phyloP scores from a whole-genome alignment of 2,888 invertebrate species.

The Plagiodera versicolora region DNA sequence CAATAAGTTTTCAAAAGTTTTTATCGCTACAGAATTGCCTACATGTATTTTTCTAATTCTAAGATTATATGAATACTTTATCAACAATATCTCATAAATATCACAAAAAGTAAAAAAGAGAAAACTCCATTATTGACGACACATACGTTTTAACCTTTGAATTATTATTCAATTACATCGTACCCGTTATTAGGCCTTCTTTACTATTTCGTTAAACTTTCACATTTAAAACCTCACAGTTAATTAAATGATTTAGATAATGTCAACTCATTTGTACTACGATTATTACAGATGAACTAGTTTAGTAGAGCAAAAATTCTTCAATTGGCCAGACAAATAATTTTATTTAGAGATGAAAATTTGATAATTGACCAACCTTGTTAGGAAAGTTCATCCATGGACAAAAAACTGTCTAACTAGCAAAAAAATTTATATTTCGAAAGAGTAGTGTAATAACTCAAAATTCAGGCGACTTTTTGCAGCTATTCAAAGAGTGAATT shows the following conservation, averaged over 20 bases:
- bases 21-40: constrained; percentile 19
- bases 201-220: constrained; percentile 30
- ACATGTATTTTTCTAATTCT: constrained; percentile 34
- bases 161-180: constrained; percentile 35
- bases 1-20: neutral
- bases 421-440: neutral
- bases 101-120: constrained; percentile 43
- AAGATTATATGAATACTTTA: constrained; percentile 40
- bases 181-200: constrained; percentile 29
- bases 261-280: constrained; percentile 30
- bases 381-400: neutral
- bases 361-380: too few species aligned
- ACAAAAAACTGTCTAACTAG: neutral
- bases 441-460: too few species aligned
- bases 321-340: constrained; percentile 25
- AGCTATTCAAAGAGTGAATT: too few species aligned
- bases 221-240: constrained; percentile 21
- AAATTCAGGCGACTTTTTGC: too few species aligned
- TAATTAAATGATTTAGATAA: constrained; percentile 25
- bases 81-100: constrained; percentile 40
- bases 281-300: constrained; percentile 22
- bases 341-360: neutral
- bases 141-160: constrained; percentile 29
- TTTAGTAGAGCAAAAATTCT: constrained; percentile 27
- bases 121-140: constrained; percentile 41